phyloP scores from a whole-genome alignment of 2,113 vertebrate species.

The Tupaia tana region DNA sequence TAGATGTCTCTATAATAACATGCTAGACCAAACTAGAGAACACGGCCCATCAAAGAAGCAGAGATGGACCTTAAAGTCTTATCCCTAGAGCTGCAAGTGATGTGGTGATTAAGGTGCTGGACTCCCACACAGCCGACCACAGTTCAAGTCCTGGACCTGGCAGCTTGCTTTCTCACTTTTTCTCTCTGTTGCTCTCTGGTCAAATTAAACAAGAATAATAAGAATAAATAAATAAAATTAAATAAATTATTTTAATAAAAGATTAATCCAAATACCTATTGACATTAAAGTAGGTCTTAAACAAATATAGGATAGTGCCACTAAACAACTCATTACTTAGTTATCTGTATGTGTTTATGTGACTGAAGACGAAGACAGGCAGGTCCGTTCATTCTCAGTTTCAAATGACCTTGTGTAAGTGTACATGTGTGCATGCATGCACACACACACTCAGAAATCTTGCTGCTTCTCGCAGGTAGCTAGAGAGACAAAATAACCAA shows the following conservation, averaged over 20 bases:
- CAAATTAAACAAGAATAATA: no score
- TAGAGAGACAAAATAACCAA: not conserved
- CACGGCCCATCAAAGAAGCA: not conserved
- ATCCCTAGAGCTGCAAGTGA: not conserved
- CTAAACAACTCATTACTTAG: conserved; percentile 1
- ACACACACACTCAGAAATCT: not conserved
- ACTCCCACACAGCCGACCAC: no score
- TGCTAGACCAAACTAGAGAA: not conserved
- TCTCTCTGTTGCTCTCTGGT: no score
- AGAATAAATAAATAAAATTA: no score
- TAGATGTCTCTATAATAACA: conserved; percentile 76
- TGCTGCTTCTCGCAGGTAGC: not conserved
- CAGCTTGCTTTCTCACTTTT: no score
- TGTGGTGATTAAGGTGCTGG: no score
- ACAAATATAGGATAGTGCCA: not conserved
- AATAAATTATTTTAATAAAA: no score
- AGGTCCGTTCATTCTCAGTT: not conserved
- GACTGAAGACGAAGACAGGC: not conserved
- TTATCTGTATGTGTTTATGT: not conserved
- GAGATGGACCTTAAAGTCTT: conserved; percentile 6
- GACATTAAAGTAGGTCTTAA: not conserved
- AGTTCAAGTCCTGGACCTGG: no score
- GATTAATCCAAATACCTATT: not conserved
- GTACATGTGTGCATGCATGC: not conserved
- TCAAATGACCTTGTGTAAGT: not conserved